Base-by-base conservation (phyloP, 2,888 invertebrate genomes). In the Caenorhabditis panamensis region DNA sequence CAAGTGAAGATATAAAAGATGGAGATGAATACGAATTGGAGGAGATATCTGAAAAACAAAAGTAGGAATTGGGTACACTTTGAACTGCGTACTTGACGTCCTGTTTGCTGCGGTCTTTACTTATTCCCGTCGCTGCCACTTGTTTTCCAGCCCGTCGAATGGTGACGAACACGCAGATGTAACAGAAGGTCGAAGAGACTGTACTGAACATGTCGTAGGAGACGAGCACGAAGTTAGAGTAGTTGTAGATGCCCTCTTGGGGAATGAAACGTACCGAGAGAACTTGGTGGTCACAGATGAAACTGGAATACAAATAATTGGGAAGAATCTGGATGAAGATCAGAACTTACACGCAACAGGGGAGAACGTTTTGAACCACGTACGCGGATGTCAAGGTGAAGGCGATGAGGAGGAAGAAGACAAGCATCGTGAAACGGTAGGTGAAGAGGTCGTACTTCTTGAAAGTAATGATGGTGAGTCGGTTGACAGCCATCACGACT, bases 1-100 rank as follows among this genome's bases (percentile, higher is more conserved):
- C 69, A 69, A 6, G 69, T 69, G 69, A 51, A 61, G 26, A 69
- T n/a, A n/a, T n/a, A n/a, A n/a, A n/a, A n/a, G n/a, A n/a, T n/a
- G n/a, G n/a, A n/a, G n/a, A n/a, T n/a, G 61, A 69, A 69, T 18
- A 69, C 61, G 28, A 69, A 69, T 26, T 69, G 69, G 41, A 53
- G 28, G 16, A 69, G 53, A 37, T 69, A 69, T 26, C 69, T 69
- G 53, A 26, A 54, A 66, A 6, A 16, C 9, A 16, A 5, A 3
- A 16, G 13, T 41, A 13, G 3, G 2, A 16, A 16, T 3, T 6
- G 13, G 16, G 41, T n/a, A 41, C 9, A 41, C 13, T 41, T 41
- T 16, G 13, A 13, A 16, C 2, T 3, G 5, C 41, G 41, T 11
- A 54, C 54, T 31, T 31, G 24, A 54, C 54, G 54, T 54, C 54